phyloP scores from a whole-genome alignment of 2,113 vertebrate genomes.

The Epinephelus lanceolatus region DNA sequence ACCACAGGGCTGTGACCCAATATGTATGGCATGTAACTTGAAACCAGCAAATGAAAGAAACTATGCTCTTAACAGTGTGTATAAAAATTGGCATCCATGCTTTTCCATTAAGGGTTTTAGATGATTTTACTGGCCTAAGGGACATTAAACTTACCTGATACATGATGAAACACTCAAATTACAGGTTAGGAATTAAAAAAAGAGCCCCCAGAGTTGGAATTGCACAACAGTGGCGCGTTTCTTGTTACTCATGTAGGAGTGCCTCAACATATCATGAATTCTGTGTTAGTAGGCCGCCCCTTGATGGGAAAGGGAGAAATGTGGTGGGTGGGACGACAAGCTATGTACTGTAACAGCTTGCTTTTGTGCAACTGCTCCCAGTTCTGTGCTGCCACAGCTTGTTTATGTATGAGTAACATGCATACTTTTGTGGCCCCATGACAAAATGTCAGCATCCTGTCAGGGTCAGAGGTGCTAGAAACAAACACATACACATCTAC shows the following conservation, averaged over 20 bases:
- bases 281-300: conserved; percentile 12
- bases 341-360: conserved; percentile 45
- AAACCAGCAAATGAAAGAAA: neutral
- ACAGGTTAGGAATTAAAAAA: neutral
- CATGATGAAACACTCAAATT: neutral
- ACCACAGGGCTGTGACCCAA: neutral
- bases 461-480: neutral
- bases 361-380: conserved; percentile 39
- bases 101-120: neutral
- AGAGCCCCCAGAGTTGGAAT: neutral
- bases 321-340: conserved; percentile 47
- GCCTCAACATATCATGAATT: neutral
- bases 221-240: neutral
- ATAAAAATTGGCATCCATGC: neutral
- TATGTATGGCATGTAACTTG: neutral
- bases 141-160: neutral
- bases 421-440: conserved; percentile 14
- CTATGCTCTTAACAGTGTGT: too few relatives aligned
- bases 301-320: conserved; percentile 37
- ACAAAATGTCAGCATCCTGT: conserved; percentile 35
- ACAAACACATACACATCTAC: neutral
- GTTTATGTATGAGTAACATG: conserved; percentile 46
- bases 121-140: neutral
- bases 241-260: conserved; percentile 30
- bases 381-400: conserved; percentile 47